Evolutionary conservation across 2,797 vertebrate species (phyloP).

Genomic region (Gymnoscopelus braueri): DNA sequence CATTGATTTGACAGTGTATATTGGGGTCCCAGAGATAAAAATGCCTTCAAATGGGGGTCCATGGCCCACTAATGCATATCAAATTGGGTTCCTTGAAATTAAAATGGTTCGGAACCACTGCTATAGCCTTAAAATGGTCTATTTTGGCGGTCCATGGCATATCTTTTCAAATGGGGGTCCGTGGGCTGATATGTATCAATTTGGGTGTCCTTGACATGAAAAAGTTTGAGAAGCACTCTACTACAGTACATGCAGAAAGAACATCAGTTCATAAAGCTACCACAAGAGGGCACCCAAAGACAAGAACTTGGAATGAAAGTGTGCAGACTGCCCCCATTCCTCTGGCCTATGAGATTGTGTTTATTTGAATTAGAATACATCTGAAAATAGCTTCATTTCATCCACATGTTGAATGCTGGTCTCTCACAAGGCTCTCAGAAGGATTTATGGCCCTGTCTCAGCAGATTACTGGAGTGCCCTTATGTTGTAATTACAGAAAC

Average conservation of each 20-base stretch:
- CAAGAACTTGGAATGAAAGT: neutral
- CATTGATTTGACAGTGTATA: too few species aligned
- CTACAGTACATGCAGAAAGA: neutral
- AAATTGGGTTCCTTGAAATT: too few species aligned
- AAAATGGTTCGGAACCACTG: too few species aligned
- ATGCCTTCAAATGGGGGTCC: too few species aligned
- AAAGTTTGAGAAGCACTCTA: too few species aligned
- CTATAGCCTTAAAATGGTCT: too few species aligned
- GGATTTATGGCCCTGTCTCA: slow-evolving; percentile 56
- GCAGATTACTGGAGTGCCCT: slow-evolving; percentile 45
- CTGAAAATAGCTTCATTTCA: slow-evolving; percentile 56
- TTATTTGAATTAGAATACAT: slow-evolving; percentile 55
- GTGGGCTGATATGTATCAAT: too few species aligned
- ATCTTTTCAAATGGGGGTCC: too few species aligned
- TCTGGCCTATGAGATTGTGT: slow-evolving; percentile 46
- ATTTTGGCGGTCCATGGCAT: too few species aligned
- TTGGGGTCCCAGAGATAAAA: too few species aligned
- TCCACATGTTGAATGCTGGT: slow-evolving; percentile 46
- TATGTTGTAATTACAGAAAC: slow-evolving; percentile 58
- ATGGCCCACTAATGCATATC: too few species aligned
- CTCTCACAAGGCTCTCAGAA: slow-evolving; percentile 26
- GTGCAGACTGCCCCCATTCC: slow-evolving; percentile 28
- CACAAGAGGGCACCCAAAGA: slow-evolving; percentile 60
- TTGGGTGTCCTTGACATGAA: too few species aligned
- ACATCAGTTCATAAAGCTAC: neutral